These are phyloP conservation scores for Clarias fuscus DNA, from an alignment of 2,797 vertebrate species.

Conservation along the genomic window DNA sequence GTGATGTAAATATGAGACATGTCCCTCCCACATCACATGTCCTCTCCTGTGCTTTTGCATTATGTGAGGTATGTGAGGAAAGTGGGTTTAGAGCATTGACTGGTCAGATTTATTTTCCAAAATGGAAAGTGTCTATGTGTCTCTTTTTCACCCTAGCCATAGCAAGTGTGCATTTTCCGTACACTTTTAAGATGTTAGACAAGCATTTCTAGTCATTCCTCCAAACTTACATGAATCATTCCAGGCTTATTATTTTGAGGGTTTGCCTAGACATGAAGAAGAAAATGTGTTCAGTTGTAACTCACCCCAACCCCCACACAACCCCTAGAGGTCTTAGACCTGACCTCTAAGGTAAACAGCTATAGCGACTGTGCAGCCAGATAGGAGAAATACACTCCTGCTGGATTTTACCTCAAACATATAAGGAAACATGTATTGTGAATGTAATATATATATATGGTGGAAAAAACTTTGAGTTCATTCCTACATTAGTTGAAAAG, in stretches of 20 bases:
- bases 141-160: slow-evolving; percentile 60
- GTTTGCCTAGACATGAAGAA: not conserved
- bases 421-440: not conserved
- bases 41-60: slow-evolving; percentile 12
- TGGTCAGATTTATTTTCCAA: slow-evolving; percentile 27
- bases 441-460: not conserved
- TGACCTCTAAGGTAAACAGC: slow-evolving; percentile 53
- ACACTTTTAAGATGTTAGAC: not conserved
- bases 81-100: not conserved
- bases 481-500: not conserved
- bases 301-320: slow-evolving; percentile 23
- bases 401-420: not conserved
- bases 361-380: slow-evolving; percentile 42
- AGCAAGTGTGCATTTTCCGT: slow-evolving; percentile 42
- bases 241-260: not conserved
- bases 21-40: slow-evolving; percentile 17
- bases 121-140: slow-evolving; percentile 60
- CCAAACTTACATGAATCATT: not conserved
- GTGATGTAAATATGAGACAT: slow-evolving; percentile 14
- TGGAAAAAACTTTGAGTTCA: not conserved
- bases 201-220: not conserved
- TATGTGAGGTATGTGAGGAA: not conserved
- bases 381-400: not conserved
- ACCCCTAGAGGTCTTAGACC: slow-evolving; percentile 30
- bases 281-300: slow-evolving; percentile 2